These are phyloP conservation scores for Atta texana DNA, from an alignment of 1,140 invertebrate genomes.

Conservation along the genomic window DNA sequence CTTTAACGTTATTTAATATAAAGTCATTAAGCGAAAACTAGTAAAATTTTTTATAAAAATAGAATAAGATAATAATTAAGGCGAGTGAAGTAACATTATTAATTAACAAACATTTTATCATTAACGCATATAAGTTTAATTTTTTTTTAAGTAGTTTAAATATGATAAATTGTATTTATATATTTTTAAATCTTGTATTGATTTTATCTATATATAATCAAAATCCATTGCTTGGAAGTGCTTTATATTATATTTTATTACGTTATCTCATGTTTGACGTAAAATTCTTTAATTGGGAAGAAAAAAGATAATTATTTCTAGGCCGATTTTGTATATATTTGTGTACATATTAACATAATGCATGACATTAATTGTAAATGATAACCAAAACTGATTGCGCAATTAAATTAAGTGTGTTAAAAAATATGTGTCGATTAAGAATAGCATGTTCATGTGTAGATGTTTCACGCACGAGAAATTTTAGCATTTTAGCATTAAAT, in stretches of 20 bases:
- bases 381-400: neutral
- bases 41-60: too few relatives aligned
- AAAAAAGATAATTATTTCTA: slow-evolving; percentile 1
- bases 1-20: too few relatives aligned
- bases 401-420: neutral
- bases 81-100: too few relatives aligned
- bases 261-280: neutral
- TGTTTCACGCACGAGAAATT: slow-evolving; percentile 13
- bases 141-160: neutral
- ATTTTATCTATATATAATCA: neutral
- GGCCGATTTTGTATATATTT: slow-evolving; percentile 18
- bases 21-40: too few relatives aligned
- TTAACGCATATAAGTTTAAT: too few relatives aligned
- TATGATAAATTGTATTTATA: neutral
- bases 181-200: neutral
- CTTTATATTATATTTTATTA: neutral
- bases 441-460: slow-evolving; percentile 10
- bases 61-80: too few relatives aligned
- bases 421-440: neutral
- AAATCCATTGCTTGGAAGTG: neutral
- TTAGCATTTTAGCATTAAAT: slow-evolving; percentile 11
- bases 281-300: neutral
- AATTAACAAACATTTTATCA: too few relatives aligned
- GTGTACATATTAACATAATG: slow-evolving; percentile 27
- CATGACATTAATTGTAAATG: slow-evolving; percentile 18